Percentiles rank a stretch among this genome's conserved stretches.
Evolutionary conservation across 2,888 invertebrate genomes (phyloP).

Genomic region (Psylliodes chrysocephalus): DNA sequence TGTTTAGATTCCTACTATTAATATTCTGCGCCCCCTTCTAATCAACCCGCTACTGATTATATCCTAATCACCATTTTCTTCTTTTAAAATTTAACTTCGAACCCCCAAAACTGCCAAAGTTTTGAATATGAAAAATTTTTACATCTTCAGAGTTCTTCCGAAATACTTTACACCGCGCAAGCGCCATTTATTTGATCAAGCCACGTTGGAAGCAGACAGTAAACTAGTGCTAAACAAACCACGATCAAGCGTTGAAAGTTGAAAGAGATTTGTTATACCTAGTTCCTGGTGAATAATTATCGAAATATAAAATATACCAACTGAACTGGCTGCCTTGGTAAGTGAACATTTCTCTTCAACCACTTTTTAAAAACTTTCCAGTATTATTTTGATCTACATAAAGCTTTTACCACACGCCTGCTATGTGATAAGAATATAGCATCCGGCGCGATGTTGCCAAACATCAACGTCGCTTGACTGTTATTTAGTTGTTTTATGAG

Average conservation of each 20-base stretch:
- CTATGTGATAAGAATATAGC: conserved; percentile 18
- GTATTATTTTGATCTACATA: not conserved
- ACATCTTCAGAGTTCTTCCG: conserved; percentile 3
- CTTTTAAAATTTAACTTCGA: no score
- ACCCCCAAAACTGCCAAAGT: not conserved
- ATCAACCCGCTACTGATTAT: no score
- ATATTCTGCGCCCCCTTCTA: no score
- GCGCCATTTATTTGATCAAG: conserved; percentile 7
- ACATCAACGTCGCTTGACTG: not conserved
- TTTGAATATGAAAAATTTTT: conserved; percentile 5
- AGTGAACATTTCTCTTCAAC: not conserved
- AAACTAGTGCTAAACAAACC: conserved; percentile 10
- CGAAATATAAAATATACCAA: not conserved
- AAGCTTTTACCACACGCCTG: not conserved
- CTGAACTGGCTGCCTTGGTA: not conserved
- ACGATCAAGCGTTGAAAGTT: not conserved
- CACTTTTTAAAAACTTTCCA: not conserved
- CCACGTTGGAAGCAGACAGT: not conserved
- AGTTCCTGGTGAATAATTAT: not conserved
- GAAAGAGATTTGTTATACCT: not conserved
- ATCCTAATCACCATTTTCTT: no score
- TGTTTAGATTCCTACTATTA: no score
- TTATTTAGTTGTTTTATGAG: not conserved
- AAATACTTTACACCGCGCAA: not conserved
- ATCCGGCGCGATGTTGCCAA: conserved; percentile 10